Evolutionary conservation across 92 coral and sea anemone genomes (phyloP).

Genomic region (Palythoa grandiflora): DNA sequence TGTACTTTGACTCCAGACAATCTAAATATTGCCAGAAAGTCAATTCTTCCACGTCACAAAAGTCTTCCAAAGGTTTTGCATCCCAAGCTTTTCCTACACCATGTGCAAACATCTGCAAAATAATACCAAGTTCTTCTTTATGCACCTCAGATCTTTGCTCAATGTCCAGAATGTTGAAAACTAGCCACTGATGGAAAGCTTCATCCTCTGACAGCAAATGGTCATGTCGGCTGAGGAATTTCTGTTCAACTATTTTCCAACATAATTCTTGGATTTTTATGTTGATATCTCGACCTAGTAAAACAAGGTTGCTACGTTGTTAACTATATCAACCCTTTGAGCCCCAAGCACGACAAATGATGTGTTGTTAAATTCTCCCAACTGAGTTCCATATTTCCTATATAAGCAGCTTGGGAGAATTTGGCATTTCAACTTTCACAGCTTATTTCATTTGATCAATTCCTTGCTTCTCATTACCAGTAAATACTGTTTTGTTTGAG

Average conservation of each 20-base stretch:
- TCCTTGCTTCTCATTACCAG: too few species aligned
- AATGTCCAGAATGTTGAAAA: slow-evolving; percentile 88
- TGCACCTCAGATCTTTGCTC: slow-evolving; percentile 83
- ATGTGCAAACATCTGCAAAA: slow-evolving; percentile 85
- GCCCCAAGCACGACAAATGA: too few species aligned
- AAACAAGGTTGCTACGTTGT: background rate
- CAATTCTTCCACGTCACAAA: slow-evolving; percentile 69
- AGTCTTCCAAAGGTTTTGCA: slow-evolving; percentile 70
- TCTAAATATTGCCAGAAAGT: slow-evolving; percentile 93
- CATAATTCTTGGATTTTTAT: slow-evolving; percentile 78
- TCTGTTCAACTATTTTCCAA: slow-evolving; percentile 92
- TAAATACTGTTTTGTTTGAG: too few species aligned
- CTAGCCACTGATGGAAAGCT: slow-evolving; percentile 86
- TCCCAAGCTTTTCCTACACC: slow-evolving; percentile 92
- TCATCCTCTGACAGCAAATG: slow-evolving; percentile 79
- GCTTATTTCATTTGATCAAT: too few species aligned
- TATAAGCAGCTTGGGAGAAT: too few species aligned
- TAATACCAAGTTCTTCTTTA: slow-evolving; percentile 84
- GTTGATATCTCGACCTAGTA: slow-evolving; percentile 51
- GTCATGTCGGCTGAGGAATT: slow-evolving; percentile 66
- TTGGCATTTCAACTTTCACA: too few species aligned
- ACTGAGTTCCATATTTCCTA: too few species aligned
- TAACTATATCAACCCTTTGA: background rate
- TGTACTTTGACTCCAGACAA: slow-evolving; percentile 81
- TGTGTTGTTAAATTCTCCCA: too few species aligned